Conservation (phyloP, 2,113 vertebrate species). For the Psophia crepitans region DNA sequence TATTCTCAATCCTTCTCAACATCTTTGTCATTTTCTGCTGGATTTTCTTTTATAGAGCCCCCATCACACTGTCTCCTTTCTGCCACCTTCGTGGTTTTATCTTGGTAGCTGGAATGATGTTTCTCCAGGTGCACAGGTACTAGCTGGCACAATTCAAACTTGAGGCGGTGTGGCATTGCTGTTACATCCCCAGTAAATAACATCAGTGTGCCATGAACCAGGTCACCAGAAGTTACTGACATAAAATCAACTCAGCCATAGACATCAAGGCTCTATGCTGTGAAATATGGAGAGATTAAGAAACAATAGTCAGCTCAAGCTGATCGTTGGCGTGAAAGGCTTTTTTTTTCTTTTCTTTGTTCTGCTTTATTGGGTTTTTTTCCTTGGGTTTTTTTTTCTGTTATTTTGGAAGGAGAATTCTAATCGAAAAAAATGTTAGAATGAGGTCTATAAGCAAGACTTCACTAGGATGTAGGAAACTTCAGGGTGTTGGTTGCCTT, state of each 20-base stretch:
- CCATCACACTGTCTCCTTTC: not conserved
- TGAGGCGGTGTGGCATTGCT: not conserved
- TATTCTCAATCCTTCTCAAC: not conserved
- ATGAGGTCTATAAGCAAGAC: not conserved
- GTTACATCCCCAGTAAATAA: not conserved
- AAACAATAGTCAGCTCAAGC: not conserved
- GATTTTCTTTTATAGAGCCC: not conserved
- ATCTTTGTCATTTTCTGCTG: not conserved
- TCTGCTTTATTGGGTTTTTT: not conserved
- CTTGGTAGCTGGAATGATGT: not conserved
- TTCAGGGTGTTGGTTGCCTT: not conserved
- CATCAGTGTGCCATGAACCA: not conserved
- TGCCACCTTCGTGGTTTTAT: not conserved
- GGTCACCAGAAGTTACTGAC: not conserved
- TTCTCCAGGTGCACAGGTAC: not conserved
- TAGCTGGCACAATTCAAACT: not conserved
- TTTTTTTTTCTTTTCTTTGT: not conserved
- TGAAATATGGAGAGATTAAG: not conserved
- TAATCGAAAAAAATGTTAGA: not conserved
- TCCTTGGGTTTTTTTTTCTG: not conserved
- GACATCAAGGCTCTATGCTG: fast-evolving
- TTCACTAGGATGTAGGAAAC: not conserved
- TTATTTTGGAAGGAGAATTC: not conserved
- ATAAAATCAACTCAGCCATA: not conserved
- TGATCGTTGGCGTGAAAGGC: not conserved